phyloP scores from a whole-genome alignment of 1,140 invertebrate genomes.

The Heliconius melpomene region DNA sequence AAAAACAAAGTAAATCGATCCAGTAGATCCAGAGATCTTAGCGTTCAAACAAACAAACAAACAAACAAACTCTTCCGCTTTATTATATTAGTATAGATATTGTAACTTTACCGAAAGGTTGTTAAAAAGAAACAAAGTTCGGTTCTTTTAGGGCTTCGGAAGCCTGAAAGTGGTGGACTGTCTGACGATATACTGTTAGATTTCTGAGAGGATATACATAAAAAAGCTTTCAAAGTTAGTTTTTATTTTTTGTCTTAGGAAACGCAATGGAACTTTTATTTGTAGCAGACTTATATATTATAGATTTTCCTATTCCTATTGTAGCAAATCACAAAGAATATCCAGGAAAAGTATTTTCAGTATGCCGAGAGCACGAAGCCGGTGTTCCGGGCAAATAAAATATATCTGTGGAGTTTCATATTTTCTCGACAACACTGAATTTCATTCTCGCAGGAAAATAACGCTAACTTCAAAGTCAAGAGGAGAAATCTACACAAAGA shows the following conservation, averaged over 20 bases:
- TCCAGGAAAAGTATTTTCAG: constrained; percentile 20
- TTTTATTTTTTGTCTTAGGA: neutral
- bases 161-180: neutral
- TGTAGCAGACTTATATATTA: neutral
- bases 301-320: neutral
- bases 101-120: neutral
- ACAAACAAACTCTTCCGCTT: no score
- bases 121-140: neutral
- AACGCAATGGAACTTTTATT: neutral
- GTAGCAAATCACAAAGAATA: constrained; percentile 19
- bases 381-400: constrained; percentile 28
- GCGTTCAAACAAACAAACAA: no score
- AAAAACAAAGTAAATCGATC: no score
- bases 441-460: constrained; percentile 40
- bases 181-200: neutral
- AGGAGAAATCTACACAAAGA: constrained; percentile 37
- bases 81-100: no score
- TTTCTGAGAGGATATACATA: neutral
- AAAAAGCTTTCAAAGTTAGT: neutral
- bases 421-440: constrained; percentile 37
- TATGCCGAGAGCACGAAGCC: constrained; percentile 15
- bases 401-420: constrained; percentile 31
- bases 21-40: no score
- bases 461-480: constrained; percentile 35
- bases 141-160: neutral